Percentiles rank a stretch among this genome's conserved stretches.
Conservation (phyloP, 2,888 invertebrate genomes). For the Agrochola macilenta region DNA sequence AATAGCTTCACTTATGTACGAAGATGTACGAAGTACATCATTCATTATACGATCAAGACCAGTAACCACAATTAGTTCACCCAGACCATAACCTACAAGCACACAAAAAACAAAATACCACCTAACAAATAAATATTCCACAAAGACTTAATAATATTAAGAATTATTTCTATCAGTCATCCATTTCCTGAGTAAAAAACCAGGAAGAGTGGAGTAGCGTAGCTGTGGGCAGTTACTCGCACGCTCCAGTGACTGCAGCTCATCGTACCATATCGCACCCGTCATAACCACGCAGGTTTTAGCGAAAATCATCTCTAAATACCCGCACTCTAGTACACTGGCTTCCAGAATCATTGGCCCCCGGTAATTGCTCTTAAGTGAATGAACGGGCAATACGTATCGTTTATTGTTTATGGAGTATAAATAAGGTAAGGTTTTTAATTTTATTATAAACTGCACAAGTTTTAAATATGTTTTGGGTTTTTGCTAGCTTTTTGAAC, state of each 20-base stretch:
- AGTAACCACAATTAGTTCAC: conserved; percentile 8
- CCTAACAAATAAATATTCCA: conserved; percentile 30
- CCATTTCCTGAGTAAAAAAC: conserved; percentile 77
- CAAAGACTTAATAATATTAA: conserved; percentile 37
- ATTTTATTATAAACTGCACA: background rate
- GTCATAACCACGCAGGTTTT: conserved; percentile 70
- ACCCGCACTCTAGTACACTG: conserved; percentile 40
- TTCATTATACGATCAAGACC: background rate
- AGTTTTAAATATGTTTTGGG: background rate
- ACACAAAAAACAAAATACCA: conserved; percentile 29
- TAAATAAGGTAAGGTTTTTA: conserved; percentile 33
- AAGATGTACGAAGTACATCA: background rate
- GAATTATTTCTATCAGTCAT: conserved; percentile 66
- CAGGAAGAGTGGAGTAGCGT: conserved; percentile 78
- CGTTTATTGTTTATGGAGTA: conserved; percentile 58
- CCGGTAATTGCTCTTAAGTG: conserved; percentile 84
- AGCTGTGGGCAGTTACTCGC: conserved; percentile 79
- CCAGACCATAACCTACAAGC: conserved; percentile 16
- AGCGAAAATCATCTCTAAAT: conserved; percentile 70
- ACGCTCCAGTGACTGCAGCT: conserved; percentile 79
- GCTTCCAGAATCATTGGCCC: conserved; percentile 56
- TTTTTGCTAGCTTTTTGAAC: background rate
- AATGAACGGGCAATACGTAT: conserved; percentile 79
- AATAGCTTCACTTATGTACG: background rate
- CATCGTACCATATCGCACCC: conserved; percentile 88